A percentile compares a stretch with the other conserved stretches of the same genome.
Evolutionary conservation across 2,888 invertebrate genomes (phyloP).

Genomic region (Polydrusus pterygomalis): DNA sequence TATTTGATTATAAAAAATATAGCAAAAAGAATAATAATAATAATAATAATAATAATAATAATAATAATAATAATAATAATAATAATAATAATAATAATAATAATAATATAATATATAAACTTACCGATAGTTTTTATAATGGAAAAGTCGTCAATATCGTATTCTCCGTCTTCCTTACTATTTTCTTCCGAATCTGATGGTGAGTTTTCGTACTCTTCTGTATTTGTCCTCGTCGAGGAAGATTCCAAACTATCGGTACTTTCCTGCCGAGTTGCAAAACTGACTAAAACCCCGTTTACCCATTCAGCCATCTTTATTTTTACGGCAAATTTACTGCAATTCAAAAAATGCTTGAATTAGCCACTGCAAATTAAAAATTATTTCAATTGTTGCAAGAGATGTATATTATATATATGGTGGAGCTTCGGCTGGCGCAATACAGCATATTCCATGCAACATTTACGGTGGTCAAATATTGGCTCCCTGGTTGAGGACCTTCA

Average conservation of each 20-base stretch:
- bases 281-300: slow-evolving; percentile 60
- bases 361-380: no score
- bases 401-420: no score
- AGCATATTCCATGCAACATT: no score
- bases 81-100: no score
- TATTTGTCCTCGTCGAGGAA: slow-evolving; percentile 70
- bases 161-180: slow-evolving; percentile 69
- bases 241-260: slow-evolving; percentile 70
- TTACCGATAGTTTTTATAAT: slow-evolving; percentile 92
- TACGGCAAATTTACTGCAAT: background rate
- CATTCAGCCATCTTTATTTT: slow-evolving; percentile 57
- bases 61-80: no score
- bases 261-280: slow-evolving; percentile 64
- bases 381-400: no score
- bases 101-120: slow-evolving; percentile 66
- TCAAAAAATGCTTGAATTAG: background rate
- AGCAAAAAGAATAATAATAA: no score
- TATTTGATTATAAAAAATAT: no score
- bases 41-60: no score
- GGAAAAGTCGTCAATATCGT: slow-evolving; percentile 85
- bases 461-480: no score
- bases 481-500: no score
- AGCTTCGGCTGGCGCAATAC: no score
- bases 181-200: slow-evolving; percentile 73
- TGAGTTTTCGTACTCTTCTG: slow-evolving; percentile 69